phyloP scores from a whole-genome alignment of 2,113 vertebrate species.

The Ptychochromis oligacanthus region DNA sequence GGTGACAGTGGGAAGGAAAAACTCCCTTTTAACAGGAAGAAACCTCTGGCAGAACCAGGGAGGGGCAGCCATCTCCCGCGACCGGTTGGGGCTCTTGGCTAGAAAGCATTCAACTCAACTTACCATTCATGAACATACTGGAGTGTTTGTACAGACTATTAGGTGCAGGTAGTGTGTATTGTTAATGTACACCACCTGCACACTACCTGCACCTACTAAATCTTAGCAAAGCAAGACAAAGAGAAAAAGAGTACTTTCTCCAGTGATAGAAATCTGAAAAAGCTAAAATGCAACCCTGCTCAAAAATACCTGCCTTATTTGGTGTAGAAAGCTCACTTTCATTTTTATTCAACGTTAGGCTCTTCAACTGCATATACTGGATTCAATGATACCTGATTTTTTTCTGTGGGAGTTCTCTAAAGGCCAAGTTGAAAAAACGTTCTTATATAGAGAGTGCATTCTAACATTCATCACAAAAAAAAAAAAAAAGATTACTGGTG shows the following conservation, averaged over 20 bases:
- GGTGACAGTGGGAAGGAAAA: too few species aligned
- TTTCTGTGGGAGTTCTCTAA: background rate
- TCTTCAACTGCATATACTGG: background rate
- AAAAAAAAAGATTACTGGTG: background rate
- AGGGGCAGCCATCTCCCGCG: too few species aligned
- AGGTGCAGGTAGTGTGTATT: too few species aligned
- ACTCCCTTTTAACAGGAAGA: too few species aligned
- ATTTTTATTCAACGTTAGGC: background rate
- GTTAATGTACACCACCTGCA: too few species aligned
- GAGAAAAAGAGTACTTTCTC: background rate
- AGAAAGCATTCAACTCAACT: background rate
- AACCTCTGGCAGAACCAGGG: too few species aligned
- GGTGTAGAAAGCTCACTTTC: background rate
- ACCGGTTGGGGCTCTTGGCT: too few species aligned
- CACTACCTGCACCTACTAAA: background rate
- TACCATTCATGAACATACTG: background rate
- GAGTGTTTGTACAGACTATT: background rate
- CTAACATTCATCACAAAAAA: background rate
- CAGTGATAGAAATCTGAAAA: background rate
- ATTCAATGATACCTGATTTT: background rate
- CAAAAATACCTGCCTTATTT: background rate
- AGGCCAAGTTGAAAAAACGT: background rate
- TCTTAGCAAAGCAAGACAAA: background rate
- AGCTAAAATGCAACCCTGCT: background rate
- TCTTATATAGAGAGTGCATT: background rate